Conservation (phyloP, 2,888 invertebrate genomes). For the Leucophenga montana region DNA sequence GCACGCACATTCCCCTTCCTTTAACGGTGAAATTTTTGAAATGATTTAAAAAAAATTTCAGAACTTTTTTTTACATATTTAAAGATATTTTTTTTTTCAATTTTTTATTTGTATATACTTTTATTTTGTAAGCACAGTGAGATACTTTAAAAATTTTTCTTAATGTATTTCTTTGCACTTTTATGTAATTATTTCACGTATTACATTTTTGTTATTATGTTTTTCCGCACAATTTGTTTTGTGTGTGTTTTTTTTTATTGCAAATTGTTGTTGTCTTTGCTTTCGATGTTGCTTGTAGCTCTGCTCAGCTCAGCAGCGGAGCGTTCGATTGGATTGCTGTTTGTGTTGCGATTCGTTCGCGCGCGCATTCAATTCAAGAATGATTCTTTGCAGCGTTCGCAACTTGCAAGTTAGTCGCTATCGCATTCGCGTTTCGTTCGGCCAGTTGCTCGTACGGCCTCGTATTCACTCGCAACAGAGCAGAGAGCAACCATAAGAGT, state of each 20-base stretch:
- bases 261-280: conserved; percentile 19
- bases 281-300: conserved; percentile 17
- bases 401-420: conserved; percentile 48
- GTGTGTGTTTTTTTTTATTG: conserved; percentile 27
- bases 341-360: conserved; percentile 68
- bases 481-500: neutral
- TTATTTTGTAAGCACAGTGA: conserved; percentile 21
- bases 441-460: neutral
- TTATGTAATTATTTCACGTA: too few species aligned
- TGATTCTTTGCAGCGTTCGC: conserved; percentile 67
- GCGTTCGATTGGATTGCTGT: conserved; percentile 28
- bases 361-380: conserved; percentile 73
- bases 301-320: conserved; percentile 14
- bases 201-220: conserved; percentile 45
- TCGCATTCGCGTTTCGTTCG: conserved; percentile 3
- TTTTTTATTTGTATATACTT: conserved; percentile 6
- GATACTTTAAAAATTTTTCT: conserved; percentile 28
- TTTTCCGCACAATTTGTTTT: conserved; percentile 28
- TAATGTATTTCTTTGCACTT: conserved; percentile 35
- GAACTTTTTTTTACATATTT: neutral
- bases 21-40: conserved; percentile 36
- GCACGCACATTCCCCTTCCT: conserved; percentile 1
- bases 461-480: neutral
- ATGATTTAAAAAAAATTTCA: neutral
- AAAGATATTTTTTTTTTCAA: neutral